These are phyloP conservation scores for Anthopleura sola DNA, from an alignment of 64 coral and sea anemone species.

Conservation along the genomic window DNA sequence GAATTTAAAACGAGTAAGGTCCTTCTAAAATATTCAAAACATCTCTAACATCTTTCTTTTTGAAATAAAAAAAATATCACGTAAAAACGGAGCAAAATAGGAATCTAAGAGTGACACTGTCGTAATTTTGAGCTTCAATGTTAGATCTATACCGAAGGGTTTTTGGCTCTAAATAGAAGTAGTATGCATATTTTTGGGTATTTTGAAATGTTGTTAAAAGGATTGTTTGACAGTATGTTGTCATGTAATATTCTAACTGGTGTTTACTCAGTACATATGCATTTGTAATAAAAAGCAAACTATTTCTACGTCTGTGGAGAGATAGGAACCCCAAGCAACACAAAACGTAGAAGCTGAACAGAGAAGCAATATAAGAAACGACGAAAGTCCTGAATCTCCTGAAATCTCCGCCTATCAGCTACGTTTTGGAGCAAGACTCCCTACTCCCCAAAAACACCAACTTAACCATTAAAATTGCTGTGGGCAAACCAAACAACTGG, in stretches of 20 bases:
- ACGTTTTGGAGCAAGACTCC: neutral
- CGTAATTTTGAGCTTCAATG: too few species aligned
- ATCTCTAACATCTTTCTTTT: neutral
- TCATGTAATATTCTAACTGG: neutral
- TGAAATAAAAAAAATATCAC: neutral
- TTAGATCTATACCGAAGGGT: neutral
- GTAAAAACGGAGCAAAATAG: neutral
- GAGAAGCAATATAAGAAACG: neutral
- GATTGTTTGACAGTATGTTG: neutral
- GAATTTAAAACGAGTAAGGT: neutral
- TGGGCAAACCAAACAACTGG: neutral
- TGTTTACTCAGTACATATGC: neutral
- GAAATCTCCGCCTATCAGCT: too few species aligned
- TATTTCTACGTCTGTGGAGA: neutral
- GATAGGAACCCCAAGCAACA: neutral
- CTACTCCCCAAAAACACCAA: neutral
- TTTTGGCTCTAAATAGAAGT: neutral
- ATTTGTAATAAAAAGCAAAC: neutral
- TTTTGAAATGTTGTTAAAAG: neutral
- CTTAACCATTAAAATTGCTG: neutral
- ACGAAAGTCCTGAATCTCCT: neutral
- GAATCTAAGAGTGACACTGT: too few species aligned
- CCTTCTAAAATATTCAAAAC: neutral
- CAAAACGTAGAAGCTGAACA: neutral
- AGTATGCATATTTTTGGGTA: neutral